Base-by-base conservation (phyloP, 2,888 invertebrate species). In the Orchesella flavescens region DNA sequence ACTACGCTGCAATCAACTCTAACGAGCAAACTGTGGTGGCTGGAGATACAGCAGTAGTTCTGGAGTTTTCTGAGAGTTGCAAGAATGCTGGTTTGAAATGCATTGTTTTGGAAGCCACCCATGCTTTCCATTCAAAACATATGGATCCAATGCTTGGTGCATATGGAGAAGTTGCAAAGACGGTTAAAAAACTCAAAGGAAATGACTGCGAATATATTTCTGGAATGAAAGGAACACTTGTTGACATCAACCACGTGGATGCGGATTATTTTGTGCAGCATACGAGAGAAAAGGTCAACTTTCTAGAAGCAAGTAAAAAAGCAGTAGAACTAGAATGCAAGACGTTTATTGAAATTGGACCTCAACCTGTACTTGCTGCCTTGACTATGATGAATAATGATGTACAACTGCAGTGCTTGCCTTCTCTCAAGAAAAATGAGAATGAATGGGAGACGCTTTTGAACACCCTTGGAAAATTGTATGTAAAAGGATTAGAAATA, bases 331-430 rank as follows among this genome's bases (percentile, higher is more conserved):
- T 49, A 24, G 78, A 57, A 2, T 73, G 65, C 15, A 69, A 74
- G 21, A 13, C 72, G 13, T 76, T 76, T 21, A 13, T 85, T 5
- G 85, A 85, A 73, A 71, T 85, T 65, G 85, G 85, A 59, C 73
- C 85, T 13, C 85, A 85, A 44, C 85, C 85, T 12, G 75, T 85
- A 13, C 59, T 85, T 3, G 71, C 75, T 9, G 83, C 79, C 1
- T 46, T 85, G 15, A 72, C 80, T 1, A 76, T 85, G 83, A 53
- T 46, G 43, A 85, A 83, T 44, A 23, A 44, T 10, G 72, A 65
- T 10, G 24, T n/a, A 5, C 46, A 69, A 7, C n/a, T 19, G 12
- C 17, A 65, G 24, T 85, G 69, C 46, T 57, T 83, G 34, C 83
- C 85, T 10, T 79, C 79, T n/a, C 76, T 85, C 1, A 65, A 82